Conservation (phyloP, 64 coral and sea anemone genomes). For the Catalaphyllia jardinei region DNA sequence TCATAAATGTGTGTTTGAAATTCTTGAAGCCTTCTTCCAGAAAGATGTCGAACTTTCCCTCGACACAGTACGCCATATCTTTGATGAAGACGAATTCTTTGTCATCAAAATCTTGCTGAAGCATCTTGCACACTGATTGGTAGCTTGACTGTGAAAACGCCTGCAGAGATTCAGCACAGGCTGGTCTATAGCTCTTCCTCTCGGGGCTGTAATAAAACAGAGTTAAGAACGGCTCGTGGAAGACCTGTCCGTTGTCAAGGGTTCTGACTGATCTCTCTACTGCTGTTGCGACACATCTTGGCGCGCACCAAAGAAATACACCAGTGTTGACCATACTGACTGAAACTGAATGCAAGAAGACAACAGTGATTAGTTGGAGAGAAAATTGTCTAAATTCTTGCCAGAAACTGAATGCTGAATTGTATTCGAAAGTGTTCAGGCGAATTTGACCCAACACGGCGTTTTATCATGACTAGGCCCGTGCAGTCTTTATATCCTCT, state of each 20-base stretch:
- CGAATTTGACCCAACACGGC: too few species aligned
- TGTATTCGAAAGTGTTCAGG: too few species aligned
- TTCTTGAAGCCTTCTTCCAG: conserved; percentile 65
- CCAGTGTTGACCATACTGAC: neutral
- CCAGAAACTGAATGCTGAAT: too few species aligned
- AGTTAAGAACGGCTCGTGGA: conserved; percentile 64
- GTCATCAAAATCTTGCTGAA: conserved; percentile 62
- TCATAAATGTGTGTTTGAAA: conserved; percentile 77
- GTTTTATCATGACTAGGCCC: too few species aligned
- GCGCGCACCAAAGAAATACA: conserved; percentile 62
- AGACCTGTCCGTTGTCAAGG: conserved; percentile 44
- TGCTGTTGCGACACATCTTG: conserved; percentile 64
- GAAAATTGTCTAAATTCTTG: too few species aligned
- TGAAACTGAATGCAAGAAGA: neutral
- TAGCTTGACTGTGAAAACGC: conserved; percentile 32
- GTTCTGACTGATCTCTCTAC: conserved; percentile 76
- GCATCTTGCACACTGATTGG: conserved; percentile 35
- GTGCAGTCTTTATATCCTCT: too few species aligned
- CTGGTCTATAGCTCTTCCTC: conserved; percentile 21
- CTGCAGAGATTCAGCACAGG: neutral
- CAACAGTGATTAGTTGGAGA: too few species aligned
- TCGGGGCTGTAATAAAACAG: conserved; percentile 73
- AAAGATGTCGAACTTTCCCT: conserved; percentile 67
- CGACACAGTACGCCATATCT: conserved; percentile 84
- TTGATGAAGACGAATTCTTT: conserved; percentile 69